Conservation (phyloP, 2,888 invertebrate genomes). For the Nemoura dubitans region DNA sequence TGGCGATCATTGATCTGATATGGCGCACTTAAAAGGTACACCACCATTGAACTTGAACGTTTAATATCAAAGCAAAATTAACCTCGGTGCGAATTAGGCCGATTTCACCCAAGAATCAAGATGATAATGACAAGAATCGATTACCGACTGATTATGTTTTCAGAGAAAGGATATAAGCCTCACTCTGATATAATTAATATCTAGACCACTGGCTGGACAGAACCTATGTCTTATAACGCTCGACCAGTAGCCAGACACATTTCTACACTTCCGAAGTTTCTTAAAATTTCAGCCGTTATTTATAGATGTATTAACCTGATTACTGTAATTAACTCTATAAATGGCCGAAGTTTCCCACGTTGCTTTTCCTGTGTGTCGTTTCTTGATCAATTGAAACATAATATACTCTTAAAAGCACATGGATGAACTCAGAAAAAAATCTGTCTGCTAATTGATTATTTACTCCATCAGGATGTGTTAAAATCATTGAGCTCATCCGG, state of each 20-base stretch:
- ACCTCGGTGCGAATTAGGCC: constrained; percentile 17
- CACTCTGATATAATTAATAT: background rate
- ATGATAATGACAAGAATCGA: constrained; percentile 28
- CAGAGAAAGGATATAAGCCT: constrained; percentile 15
- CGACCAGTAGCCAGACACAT: background rate
- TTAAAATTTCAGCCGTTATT: background rate
- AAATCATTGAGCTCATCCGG: constrained; percentile 10
- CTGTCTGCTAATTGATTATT: background rate
- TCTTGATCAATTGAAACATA: background rate
- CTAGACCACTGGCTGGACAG: background rate
- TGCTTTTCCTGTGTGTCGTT: background rate
- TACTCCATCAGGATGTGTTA: background rate
- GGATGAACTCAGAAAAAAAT: background rate
- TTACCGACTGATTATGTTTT: constrained; percentile 19
- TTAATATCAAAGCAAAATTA: constrained; percentile 7
- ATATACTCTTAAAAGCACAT: background rate
- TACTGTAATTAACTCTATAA: background rate
- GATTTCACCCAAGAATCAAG: constrained; percentile 36
- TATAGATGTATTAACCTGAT: background rate
- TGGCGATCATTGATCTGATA: background rate
- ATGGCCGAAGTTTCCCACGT: background rate
- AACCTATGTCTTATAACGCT: background rate
- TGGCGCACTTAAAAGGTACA: background rate
- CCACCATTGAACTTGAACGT: constrained; percentile 2
- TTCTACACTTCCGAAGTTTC: background rate